Evolutionary conservation across 2,888 invertebrate genomes (phyloP), one percentile per base, ranked within the genome.

Genomic region (Philereme transversata): DNA sequence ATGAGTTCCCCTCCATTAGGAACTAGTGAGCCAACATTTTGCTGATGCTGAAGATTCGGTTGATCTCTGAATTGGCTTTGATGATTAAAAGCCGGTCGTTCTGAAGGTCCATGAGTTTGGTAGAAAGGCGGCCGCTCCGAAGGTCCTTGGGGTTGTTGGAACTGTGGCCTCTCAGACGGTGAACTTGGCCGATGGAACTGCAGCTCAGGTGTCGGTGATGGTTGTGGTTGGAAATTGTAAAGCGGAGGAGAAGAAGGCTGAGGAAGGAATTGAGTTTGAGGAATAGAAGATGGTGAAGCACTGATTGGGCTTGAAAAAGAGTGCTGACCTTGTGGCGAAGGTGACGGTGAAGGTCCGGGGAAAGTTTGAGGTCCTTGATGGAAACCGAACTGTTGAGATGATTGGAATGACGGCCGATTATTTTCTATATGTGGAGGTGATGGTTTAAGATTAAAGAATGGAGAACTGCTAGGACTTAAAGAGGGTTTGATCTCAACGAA

Each of bases 1-100:
- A 96, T 93, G 45, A 97, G 89, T 84, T 97, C 96, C 0, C 96
- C 96, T 43, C 94, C 95, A 2, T 95, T 93, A 43, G 94, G 94
- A 33, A 94, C 86, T 62, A 94, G 84, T 36, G 92, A 89, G 5
- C 86, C 85, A 54, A 92, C 76, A 65, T 89, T 85, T 77, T 93
- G 92, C 68, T 90, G 88, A 69, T 92, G 88, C 57, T 89, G 22
- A 22, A 22, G 22, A 22, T 22, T 22, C 22, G 22, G 3, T 22
- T 22, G 82, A 41, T 84, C 86, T 58, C 82, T 82, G 67, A 83
- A 83, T 58, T 76, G 79, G 38, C 67, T 75, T 57, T 83, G 83
- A 33, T 77, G 78, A 22, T 57, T 73, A 11, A 76, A 77, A 41
- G 60, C 34, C 44, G 76, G 82, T 70, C 88, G 79, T 73, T 81